Base-by-base conservation (phyloP, 1,140 invertebrate genomes). In the Drosophila mayri region DNA sequence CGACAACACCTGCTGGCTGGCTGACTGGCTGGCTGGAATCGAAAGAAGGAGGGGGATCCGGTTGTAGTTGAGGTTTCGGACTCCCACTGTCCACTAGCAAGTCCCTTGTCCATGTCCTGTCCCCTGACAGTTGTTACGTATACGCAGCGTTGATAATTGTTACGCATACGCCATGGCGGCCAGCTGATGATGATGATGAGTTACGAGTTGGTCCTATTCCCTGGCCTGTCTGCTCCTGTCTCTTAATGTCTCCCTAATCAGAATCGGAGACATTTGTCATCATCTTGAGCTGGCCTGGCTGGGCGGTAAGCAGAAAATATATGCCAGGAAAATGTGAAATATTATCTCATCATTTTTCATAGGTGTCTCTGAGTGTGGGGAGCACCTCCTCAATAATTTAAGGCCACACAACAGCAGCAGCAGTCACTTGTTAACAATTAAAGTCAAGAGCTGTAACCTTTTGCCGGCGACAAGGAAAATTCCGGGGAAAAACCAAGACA, bases 361-460 rank as follows among this genome's bases (percentile, higher is more conserved):
- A 77, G 63, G 61, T 61, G 57, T 59, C 68, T 61, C 41, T 35
- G 54, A 16, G 38, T 32, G 46, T 11, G 20, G 43, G 43, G 1
- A 22, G 20, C 20, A 12, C 43, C 1, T 4, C 38, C 81, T 82
- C 83, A 86, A 86, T 86, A 76, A 86, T 86, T 86, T 80, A 88
- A 81, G 72, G 68, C 63, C 64, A 55, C 52, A 55, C 52, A 37
- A 32, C 47, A 35, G 73, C 81, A 80, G 73, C 43, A 25, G 68
- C 82, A 81, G 75, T 87, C 84, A 90, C 85, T 88, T 88, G 85
- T 84, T 88, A 84, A 88, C 84, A 88, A 88, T 88, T 88, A 88
- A 88, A 88, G 85, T 88, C 85, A 88, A 88, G 85, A 81, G 85
- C 64, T 84, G 84, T 75, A 88, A 90, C 84, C 85, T 88, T 30